Conservation (phyloP, 2,113 vertebrate species). For the Tragelaphus imberbis region DNA sequence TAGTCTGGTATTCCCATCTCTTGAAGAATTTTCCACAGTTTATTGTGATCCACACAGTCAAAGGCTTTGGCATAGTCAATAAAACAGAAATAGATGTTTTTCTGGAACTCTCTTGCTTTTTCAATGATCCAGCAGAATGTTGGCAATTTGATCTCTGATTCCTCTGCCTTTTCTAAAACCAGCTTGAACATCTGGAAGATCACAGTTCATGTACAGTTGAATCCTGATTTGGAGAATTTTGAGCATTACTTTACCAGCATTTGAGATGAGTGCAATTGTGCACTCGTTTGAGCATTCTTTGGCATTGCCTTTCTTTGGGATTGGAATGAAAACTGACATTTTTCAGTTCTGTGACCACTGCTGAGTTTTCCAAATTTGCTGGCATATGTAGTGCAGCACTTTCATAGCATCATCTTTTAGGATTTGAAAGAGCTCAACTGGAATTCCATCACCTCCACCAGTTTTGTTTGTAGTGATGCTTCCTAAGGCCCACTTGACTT, state of each 20-base stretch:
- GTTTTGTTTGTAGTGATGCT: not conserved
- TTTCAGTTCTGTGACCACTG: not conserved
- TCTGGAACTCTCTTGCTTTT: not conserved
- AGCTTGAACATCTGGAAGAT: not conserved
- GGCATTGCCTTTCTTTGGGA: not conserved
- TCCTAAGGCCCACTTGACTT: not conserved
- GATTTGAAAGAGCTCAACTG: not conserved
- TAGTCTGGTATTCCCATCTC: not conserved
- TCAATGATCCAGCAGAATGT: not conserved
- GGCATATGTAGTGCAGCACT: not conserved
- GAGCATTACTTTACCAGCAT: not conserved
- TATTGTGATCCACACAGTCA: not conserved
- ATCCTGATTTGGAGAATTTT: not conserved
- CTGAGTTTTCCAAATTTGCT: not conserved
- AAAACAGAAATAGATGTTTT: not conserved
- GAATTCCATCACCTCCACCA: not conserved
- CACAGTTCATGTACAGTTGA: fast-evolving
- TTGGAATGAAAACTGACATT: not conserved
- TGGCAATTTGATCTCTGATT: not conserved
- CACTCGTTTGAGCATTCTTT: not conserved
- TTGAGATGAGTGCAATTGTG: not conserved
- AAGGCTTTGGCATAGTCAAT: not conserved
- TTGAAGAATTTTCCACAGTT: not conserved
- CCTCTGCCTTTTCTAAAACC: not conserved
- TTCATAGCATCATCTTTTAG: not conserved